Base-by-base conservation (phyloP, 2,888 invertebrate species). In the Acleris emargana region DNA sequence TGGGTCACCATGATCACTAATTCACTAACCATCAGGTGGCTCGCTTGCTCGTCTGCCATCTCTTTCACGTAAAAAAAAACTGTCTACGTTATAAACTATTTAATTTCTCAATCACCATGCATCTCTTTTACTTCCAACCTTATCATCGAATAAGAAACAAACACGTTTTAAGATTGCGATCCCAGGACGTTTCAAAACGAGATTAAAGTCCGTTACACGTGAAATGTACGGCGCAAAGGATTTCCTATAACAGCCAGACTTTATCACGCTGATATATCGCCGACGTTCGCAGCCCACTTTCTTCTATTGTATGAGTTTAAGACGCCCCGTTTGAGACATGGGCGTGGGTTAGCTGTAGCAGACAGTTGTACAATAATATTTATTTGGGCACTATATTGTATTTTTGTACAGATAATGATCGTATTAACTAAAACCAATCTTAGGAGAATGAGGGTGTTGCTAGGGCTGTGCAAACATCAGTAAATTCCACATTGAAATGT, bases 371-470 rank as follows among this genome's bases (percentile, higher is more conserved):
- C 70, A 81, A 78, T 78, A 77, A 84, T 87, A 87, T 87, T 88
- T 88, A 88, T 88, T 86, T 84, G 80, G 76, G 77, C 79, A 79
- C 79, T 78, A 76, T 75, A 75, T 79, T 78, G 77, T 81, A 82
- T 81, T 81, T 82, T 79, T 81, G 66, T 73, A 78, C 74, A 75
- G 77, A 81, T 80, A 84, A 84, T 84, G 80, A 79, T 84, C 82
- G 83, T 86, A 87, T 87, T 86, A 84, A 86, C 83, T 78, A 82
- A 80, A 83, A 82, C 77, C 81, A 82, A 83, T 85, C 82, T 82
- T 72, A 73, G 71, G 74, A 79, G 76, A 81, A 82, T 81, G 78
- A 80, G 74, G 74, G 75, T 76, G 79, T 76, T 74, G 76, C 38
- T 38, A 80, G 80, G 83, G 13, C 38, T 38, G 38, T 3, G 11